Percentiles rank a stretch among this genome's conserved stretches.
These are phyloP conservation scores for Sciurus niger DNA, from an alignment of 2,113 vertebrate genomes.

Conservation along the genomic window DNA sequence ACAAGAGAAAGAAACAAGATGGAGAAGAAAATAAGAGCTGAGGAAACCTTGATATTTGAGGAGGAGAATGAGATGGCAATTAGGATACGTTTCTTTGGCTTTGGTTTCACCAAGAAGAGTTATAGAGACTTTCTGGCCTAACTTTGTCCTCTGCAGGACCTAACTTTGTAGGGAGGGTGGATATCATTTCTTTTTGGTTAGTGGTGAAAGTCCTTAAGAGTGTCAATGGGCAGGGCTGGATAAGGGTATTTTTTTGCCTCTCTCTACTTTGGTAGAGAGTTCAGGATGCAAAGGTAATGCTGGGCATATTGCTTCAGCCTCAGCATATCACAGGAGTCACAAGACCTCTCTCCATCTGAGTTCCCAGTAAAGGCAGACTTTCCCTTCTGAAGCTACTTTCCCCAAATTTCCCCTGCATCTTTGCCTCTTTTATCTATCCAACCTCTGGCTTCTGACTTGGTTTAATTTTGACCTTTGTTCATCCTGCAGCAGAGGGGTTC, in stretches of 20 bases:
- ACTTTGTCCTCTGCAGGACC: constrained; percentile 71
- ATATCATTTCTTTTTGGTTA: constrained; percentile 83
- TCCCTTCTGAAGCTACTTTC: constrained; percentile 80
- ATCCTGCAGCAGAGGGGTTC: constrained; percentile 66
- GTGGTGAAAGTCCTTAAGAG: constrained; percentile 80
- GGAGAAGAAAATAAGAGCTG: constrained; percentile 96
- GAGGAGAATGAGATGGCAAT: constrained; percentile 99
- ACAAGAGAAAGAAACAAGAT: constrained; percentile 98
- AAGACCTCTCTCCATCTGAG: constrained; percentile 71
- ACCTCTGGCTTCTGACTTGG: constrained; percentile 70
- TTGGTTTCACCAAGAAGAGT: constrained; percentile 96
- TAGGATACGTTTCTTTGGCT: constrained; percentile 98
- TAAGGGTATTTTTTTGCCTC: constrained; percentile 78
- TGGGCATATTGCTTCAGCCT: constrained; percentile 78
- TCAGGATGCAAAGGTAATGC: constrained; percentile 73
- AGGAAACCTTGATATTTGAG: constrained; percentile 96
- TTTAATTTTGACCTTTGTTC: constrained; percentile 75
- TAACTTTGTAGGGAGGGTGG: constrained; percentile 64
- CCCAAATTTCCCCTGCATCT: constrained; percentile 74
- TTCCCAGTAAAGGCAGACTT: constrained; percentile 83
- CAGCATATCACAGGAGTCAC: constrained; percentile 78
- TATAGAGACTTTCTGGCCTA: constrained; percentile 90
- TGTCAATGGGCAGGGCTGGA: constrained; percentile 70
- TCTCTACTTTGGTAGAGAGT: constrained; percentile 74
- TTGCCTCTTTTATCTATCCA: constrained; percentile 71